Conservation (phyloP, 2,888 invertebrate genomes). For the Crematogaster levior region DNA sequence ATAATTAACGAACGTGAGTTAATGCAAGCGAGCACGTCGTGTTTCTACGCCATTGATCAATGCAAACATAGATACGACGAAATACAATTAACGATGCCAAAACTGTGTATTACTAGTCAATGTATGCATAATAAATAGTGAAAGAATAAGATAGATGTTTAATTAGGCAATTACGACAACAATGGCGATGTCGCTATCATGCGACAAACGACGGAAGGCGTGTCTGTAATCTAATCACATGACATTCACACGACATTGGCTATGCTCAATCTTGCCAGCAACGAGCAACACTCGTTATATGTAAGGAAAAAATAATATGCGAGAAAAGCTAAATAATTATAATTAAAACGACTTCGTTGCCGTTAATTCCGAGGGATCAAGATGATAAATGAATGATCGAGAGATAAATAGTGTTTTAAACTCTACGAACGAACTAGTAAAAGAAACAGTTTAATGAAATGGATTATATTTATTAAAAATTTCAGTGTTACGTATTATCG, state of each 20-base stretch:
- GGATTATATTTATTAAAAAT: conserved; percentile 13
- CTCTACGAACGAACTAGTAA: background rate
- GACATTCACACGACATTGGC: conserved; percentile 43
- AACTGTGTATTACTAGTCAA: conserved; percentile 74
- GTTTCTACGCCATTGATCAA: conserved; percentile 56
- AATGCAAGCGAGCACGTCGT: too few species aligned
- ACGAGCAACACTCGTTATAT: background rate
- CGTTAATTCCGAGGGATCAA: background rate
- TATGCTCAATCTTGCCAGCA: conserved; percentile 56
- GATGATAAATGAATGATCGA: background rate
- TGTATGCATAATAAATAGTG: conserved; percentile 58
- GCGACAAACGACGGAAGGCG: conserved; percentile 48
- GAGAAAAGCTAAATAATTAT: conserved; percentile 4
- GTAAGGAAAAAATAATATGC: background rate
- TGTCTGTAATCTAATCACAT: conserved; percentile 52
- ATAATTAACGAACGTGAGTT: background rate
- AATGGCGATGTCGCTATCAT: conserved; percentile 34
- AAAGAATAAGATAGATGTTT: conserved; percentile 48
- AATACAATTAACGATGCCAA: conserved; percentile 72
- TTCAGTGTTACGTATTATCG: background rate
- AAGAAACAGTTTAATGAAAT: conserved; percentile 3
- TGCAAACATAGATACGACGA: conserved; percentile 54
- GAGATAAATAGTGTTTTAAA: background rate
- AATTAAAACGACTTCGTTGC: background rate
- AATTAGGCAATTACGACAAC: conserved; percentile 62